Evolutionary conservation across 2,113 vertebrate genomes (phyloP).

Genomic region (Acrocephalus kingi): DNA sequence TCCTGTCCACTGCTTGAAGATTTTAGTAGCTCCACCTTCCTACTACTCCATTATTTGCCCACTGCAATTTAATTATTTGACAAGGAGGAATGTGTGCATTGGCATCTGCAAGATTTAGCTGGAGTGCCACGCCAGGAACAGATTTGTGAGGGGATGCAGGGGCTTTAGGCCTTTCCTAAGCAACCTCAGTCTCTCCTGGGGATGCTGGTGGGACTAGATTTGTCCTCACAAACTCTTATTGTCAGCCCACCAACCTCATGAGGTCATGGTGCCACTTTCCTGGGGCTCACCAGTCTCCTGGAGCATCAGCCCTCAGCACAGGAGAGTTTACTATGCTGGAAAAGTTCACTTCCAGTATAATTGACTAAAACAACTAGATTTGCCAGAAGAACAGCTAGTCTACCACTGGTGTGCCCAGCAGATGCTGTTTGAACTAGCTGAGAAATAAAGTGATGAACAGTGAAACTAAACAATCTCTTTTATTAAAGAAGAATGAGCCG

Average conservation of each 20-base stretch:
- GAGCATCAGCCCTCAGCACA: not conserved
- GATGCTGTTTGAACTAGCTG: not conserved
- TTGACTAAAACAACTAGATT: not conserved
- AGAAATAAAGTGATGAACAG: not conserved
- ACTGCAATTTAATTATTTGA: not conserved
- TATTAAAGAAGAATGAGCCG: not conserved
- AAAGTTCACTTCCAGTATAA: not conserved
- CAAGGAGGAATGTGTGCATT: not conserved
- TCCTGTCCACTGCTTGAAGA: not conserved
- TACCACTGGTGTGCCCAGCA: not conserved
- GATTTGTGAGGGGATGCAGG: not conserved
- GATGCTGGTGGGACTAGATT: not conserved
- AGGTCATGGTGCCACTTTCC: not conserved
- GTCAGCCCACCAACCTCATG: not conserved
- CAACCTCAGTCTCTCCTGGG: not conserved
- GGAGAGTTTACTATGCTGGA: not conserved
- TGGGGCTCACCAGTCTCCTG: rapidly evolving
- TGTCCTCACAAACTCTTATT: not conserved
- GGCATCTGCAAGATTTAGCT: not conserved
- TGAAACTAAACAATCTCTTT: not conserved
- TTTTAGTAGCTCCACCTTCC: not conserved
- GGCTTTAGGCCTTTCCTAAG: not conserved
- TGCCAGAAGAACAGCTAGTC: not conserved
- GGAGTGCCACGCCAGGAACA: not conserved
- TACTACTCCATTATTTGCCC: not conserved